These are phyloP conservation scores for Morphnarchus princeps DNA, from an alignment of 2,113 vertebrate species.

Conservation along the genomic window DNA sequence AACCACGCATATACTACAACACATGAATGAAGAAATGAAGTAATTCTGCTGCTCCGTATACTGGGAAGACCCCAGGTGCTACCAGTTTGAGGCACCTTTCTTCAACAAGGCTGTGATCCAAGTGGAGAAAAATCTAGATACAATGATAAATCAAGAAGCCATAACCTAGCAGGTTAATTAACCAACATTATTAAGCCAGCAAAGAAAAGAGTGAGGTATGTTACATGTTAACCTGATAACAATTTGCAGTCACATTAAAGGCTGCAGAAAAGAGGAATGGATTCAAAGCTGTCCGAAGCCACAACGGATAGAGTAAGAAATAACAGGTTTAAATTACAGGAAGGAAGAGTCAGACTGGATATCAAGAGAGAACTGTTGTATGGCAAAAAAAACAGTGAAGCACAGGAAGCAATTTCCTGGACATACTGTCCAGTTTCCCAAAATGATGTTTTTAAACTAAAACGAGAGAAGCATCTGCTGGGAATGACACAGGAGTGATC, in stretches of 20 bases:
- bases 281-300: neutral
- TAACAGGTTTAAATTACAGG: slow-evolving; percentile 8
- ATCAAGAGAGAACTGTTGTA: neutral
- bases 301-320: neutral
- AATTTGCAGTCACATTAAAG: neutral
- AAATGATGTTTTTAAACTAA: neutral
- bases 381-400: neutral
- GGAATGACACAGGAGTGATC: neutral
- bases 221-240: neutral
- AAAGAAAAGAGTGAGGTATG: neutral
- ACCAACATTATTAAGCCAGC: neutral
- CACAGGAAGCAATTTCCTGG: neutral
- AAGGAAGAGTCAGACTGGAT: neutral
- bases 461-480: neutral
- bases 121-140: neutral
- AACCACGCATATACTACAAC: neutral
- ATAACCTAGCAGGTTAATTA: slow-evolving; percentile 29
- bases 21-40: neutral
- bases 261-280: neutral
- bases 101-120: neutral
- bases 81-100: neutral
- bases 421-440: neutral
- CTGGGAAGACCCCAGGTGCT: neutral
- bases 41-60: neutral
- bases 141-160: slow-evolving; percentile 3